Base-by-base conservation (phyloP, 2,113 vertebrate genomes). In the Vireo altiloquus region DNA sequence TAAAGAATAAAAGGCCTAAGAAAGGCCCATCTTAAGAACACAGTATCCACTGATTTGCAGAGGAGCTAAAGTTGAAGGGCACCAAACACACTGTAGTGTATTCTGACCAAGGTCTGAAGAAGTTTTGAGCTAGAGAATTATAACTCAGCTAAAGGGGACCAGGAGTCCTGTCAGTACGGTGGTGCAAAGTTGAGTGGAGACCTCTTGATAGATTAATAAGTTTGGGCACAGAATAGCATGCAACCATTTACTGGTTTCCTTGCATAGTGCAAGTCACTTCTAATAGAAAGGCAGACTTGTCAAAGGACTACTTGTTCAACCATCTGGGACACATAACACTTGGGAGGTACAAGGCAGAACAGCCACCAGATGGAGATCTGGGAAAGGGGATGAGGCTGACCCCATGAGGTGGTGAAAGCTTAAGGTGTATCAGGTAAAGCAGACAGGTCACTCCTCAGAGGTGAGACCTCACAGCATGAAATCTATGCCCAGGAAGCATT, bases 281-380 rank as follows among this genome's bases (percentile, higher is more conserved):
- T 50, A 49, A 23, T 0, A 65, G 50, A 74, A 63, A 83, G 39
- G 13, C 28, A 54, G 24, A 60, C 44, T 63, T 46, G 4, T 54
- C 37, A 50, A 46, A 72, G 37, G 13, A 25, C 20, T 31, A n/a
- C 63, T 88, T 50, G 24, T 18, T 81, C 79, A 63, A 3, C 63
- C 46, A 27, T 6, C 40, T 23, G 25, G 25, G 39, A 47, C 42
- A 30, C 2, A 2, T 0, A 6, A 14, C 17, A 56, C 22, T 40
- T 35, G 25, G 22, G n/a, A 22, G 40, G 79, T 35, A 37, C 30
- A 53, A 47, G 70, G 37, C 57, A 89, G 37, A 95, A 82, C 0
- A 53, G 89, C 96, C 95, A 95, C 95, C 90, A 97, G 95, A 94
- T 95, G 94, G 94, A 95, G 95, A 95, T 42, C 83, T 96, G 91